A percentile compares a stretch with the other conserved stretches of the same genome.
Conservation (phyloP, 1,140 invertebrate species). For the Lepidostoma basale region DNA sequence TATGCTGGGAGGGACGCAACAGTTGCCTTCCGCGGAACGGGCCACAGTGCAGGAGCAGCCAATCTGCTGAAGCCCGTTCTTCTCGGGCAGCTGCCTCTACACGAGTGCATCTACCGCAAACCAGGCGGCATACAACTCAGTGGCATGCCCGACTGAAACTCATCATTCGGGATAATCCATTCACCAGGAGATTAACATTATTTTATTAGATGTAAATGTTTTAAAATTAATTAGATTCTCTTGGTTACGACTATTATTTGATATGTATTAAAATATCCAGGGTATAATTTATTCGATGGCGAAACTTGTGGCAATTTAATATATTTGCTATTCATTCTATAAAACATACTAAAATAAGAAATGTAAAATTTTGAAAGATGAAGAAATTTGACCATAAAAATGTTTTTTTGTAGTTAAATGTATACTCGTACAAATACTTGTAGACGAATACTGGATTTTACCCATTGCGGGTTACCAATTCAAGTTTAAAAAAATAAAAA, state of each 20-base stretch:
- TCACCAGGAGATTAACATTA: background rate
- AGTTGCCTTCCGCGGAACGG: slow-evolving; percentile 79
- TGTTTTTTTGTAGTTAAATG: too few relatives aligned
- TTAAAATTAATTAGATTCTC: background rate
- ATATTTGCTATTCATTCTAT: too few relatives aligned
- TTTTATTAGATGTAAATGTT: too few relatives aligned
- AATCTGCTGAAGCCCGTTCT: slow-evolving; percentile 68
- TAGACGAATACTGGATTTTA: too few relatives aligned
- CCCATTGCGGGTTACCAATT: too few relatives aligned
- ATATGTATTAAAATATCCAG: background rate
- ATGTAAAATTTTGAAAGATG: too few relatives aligned
- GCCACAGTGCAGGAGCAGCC: slow-evolving; percentile 72
- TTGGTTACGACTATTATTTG: background rate
- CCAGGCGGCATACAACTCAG: slow-evolving; percentile 55
- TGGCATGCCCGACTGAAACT: slow-evolving; percentile 54
- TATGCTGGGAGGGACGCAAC: slow-evolving; percentile 88
- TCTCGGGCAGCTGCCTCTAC: slow-evolving; percentile 73
- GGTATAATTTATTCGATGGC: background rate
- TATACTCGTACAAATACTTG: too few relatives aligned
- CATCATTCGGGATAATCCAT: background rate
- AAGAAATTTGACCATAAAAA: too few relatives aligned
- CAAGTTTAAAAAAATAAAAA: too few relatives aligned
- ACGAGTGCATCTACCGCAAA: slow-evolving; percentile 72
- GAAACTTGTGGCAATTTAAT: too few relatives aligned
- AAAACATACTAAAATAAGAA: too few relatives aligned